Conservation (phyloP, 2,888 invertebrate genomes). For the Caradrina clavipalpis region DNA sequence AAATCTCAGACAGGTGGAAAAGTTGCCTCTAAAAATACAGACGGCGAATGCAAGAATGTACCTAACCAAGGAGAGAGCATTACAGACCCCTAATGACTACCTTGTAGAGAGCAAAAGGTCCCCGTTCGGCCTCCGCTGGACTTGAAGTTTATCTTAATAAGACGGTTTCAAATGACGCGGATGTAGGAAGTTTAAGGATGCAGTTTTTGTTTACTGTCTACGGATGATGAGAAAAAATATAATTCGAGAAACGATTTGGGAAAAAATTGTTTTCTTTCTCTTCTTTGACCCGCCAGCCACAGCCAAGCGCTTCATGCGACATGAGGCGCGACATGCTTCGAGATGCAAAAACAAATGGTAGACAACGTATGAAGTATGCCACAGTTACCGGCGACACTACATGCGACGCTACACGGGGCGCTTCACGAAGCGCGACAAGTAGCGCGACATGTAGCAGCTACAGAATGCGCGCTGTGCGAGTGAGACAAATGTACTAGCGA, state of each 20-base stretch:
- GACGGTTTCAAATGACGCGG: conserved; percentile 73
- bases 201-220: conserved; percentile 5
- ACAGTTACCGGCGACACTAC: too few relatives aligned
- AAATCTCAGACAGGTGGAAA: conserved; percentile 36
- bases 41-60: conserved; percentile 51
- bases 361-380: too few relatives aligned
- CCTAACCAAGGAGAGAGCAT: conserved; percentile 55
- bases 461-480: too few relatives aligned
- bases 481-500: too few relatives aligned
- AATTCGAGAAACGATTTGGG: background rate
- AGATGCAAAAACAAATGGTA: too few relatives aligned
- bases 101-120: conserved; percentile 82
- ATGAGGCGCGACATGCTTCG: too few relatives aligned
- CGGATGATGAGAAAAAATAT: background rate
- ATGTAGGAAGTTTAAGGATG: conserved; percentile 35
- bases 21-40: conserved; percentile 50
- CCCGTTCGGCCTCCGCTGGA: conserved; percentile 72
- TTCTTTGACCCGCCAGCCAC: too few relatives aligned
- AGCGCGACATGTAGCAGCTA: too few relatives aligned
- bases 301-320: too few relatives aligned
- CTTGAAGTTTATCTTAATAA: conserved; percentile 81
- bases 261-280: too few relatives aligned
- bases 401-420: too few relatives aligned
- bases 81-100: conserved; percentile 79
- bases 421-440: too few relatives aligned